Percentiles rank a stretch among this genome's conserved stretches.
These are phyloP conservation scores for Chaetops frenatus DNA, from an alignment of 2,113 vertebrate genomes.

Conservation along the genomic window DNA sequence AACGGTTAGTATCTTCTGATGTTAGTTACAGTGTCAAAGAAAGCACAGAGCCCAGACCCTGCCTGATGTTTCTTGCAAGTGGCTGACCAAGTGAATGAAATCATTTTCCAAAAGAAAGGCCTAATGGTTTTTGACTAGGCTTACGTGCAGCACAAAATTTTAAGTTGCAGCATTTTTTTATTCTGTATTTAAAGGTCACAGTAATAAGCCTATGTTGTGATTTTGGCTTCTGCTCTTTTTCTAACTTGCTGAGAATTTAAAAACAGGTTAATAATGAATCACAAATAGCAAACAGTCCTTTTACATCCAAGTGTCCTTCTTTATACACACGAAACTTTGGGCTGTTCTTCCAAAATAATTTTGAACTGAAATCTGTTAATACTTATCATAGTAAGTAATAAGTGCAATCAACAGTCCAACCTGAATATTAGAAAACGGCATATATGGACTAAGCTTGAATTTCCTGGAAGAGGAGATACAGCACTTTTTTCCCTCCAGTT, in stretches of 20 bases:
- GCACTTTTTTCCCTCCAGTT: background rate
- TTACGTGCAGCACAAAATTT: background rate
- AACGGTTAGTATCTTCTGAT: background rate
- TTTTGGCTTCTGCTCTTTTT: background rate
- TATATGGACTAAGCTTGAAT: background rate
- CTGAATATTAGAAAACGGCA: background rate
- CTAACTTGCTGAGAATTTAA: background rate
- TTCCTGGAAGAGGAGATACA: background rate
- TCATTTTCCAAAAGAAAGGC: background rate
- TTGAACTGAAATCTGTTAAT: background rate
- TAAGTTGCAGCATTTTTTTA: background rate
- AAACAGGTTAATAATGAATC: background rate
- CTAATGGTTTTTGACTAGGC: background rate
- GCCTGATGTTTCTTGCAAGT: background rate
- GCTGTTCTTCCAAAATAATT: background rate
- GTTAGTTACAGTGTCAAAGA: background rate
- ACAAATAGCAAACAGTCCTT: background rate
- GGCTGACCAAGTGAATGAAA: background rate
- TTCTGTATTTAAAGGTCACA: background rate
- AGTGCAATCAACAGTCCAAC: background rate
- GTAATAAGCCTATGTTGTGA: background rate
- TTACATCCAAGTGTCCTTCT: background rate
- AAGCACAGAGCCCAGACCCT: background rate
- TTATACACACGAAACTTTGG: background rate
- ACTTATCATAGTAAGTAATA: background rate